Conservation (phyloP, 2,113 vertebrate species). For the Sturnira hondurensis region DNA sequence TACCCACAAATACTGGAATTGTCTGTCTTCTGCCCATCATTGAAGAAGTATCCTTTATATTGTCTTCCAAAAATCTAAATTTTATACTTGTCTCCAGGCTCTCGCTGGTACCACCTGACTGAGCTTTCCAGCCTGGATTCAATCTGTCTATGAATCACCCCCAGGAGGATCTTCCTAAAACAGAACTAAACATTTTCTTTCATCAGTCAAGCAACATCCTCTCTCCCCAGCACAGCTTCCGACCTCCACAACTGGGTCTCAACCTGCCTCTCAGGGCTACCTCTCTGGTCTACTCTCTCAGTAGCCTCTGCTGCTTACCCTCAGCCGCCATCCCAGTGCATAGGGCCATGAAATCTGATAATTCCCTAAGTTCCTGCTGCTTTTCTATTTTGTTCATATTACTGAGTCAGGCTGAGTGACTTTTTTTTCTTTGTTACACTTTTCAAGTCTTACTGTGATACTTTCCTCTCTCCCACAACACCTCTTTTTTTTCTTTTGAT, state of each 20-base stretch:
- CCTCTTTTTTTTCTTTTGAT: background rate
- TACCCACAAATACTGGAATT: background rate
- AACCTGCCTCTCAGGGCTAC: accelerated
- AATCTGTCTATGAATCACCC: background rate
- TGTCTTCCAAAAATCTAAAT: background rate
- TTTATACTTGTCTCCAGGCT: background rate
- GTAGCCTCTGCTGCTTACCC: accelerated
- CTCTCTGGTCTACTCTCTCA: no score
- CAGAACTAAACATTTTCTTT: background rate
- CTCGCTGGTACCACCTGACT: background rate
- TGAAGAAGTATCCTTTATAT: background rate
- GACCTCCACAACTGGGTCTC: accelerated
- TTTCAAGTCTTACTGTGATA: background rate
- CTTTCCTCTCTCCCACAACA: background rate
- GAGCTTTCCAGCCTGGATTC: background rate
- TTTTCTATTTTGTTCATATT: background rate
- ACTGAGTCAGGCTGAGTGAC: background rate
- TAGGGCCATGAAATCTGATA: background rate
- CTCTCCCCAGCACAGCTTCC: accelerated
- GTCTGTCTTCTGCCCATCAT: background rate
- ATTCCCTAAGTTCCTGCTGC: background rate
- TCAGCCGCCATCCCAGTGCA: accelerated
- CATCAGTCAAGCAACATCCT: background rate
- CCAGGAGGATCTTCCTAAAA: background rate
- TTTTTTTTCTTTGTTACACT: background rate